Evolutionary conservation across 2,113 vertebrate genomes (phyloP), one percentile per base, ranked within the genome.

Genomic region (Prunella fulvescens): DNA sequence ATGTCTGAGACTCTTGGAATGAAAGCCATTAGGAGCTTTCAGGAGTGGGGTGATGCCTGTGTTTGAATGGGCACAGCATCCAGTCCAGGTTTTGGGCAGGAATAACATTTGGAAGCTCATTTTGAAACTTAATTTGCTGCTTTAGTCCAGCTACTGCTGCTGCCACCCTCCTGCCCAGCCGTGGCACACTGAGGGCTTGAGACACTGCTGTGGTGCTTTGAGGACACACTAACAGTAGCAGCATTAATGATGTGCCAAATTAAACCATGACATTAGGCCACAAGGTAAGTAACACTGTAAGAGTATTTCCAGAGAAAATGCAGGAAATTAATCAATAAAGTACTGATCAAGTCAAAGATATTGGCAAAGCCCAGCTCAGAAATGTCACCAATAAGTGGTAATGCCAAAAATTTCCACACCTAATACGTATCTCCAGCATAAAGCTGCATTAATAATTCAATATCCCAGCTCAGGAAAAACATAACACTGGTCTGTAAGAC

Each of bases 131-230:
- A 17, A 33, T 74, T 72, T 91, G 25, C 29, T 62, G 8, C 23
- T 83, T 73, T 61, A 65, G 70, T 10, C 0, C 33, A 65, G 19
- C 14, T 51, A 28, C 24, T 71, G 64, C 33, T 57, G 54, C 47
- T 23, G 22, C 50, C 40, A 57, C 37, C 8, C 11, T 70, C 18
- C 39, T 39, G 56, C 64, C 47, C 0, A 0, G 42, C 28, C 4
- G 9, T 47, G 25, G 23, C n/a, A 25, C 0, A 0, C 10, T 26
- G 14, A 44, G 25, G 40, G 35, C n/a, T 72, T 42, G 45, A 45
- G 42, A 47, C 42, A 57, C 11, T 1, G 1, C 80, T 14, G 6
- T 3, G 2, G 37, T 6, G 9, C 23, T 44, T 29, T 35, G 26
- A 60, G 42, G 23, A 19, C 51, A 58, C 64, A 4, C 25, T 14